phyloP scores from a whole-genome alignment of 2,888 invertebrate species.

The Osmoderma eremita region DNA sequence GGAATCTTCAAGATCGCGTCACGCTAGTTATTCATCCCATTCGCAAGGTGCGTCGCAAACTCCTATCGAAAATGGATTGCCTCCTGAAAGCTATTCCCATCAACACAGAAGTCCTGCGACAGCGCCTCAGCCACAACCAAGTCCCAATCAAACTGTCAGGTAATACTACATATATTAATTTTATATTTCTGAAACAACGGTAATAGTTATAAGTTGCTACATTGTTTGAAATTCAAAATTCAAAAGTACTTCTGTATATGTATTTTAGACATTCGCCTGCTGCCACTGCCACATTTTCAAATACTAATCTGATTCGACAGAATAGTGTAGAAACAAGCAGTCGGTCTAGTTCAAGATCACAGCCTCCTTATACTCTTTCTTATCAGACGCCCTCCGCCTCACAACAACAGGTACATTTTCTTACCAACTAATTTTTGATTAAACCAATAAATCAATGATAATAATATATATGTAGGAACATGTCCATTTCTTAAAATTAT shows the following conservation, averaged over 20 bases:
- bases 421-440: neutral
- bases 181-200: too few relatives aligned
- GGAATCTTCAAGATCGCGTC: conserved; percentile 63
- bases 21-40: conserved; percentile 53
- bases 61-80: conserved; percentile 66
- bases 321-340: conserved; percentile 58
- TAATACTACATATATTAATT: conserved; percentile 45
- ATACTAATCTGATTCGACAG: conserved; percentile 59
- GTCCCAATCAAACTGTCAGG: conserved; percentile 64
- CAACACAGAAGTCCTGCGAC: conserved; percentile 55
- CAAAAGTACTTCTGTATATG: too few relatives aligned
- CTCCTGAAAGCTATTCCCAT: conserved; percentile 63
- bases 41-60: conserved; percentile 51
- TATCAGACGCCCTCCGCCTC: conserved; percentile 59
- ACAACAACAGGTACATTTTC: conserved; percentile 57
- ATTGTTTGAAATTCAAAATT: too few relatives aligned
- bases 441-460: neutral
- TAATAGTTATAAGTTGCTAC: too few relatives aligned
- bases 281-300: conserved; percentile 56
- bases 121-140: conserved; percentile 55
- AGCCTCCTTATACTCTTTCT: conserved; percentile 56
- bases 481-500: neutral
- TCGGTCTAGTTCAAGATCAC: conserved; percentile 57
- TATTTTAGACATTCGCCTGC: conserved; percentile 61
- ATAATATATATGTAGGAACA: neutral